Conservation (phyloP, 2,888 invertebrate species). For the Standfussiana lucernea region DNA sequence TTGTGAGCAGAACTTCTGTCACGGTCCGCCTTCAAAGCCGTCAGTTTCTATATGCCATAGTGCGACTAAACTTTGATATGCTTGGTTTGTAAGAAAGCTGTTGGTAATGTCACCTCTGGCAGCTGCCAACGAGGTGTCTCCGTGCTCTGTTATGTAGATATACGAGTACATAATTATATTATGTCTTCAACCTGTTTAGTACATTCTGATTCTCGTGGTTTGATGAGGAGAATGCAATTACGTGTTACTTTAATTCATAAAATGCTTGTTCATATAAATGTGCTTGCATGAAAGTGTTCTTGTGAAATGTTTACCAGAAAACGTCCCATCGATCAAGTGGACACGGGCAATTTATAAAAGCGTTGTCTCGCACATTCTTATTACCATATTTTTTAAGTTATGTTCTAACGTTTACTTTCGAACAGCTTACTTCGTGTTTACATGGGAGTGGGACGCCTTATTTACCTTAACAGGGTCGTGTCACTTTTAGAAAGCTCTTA, state of each 20-base stretch:
- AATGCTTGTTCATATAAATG: conserved; percentile 6
- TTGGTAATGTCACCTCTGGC: background rate
- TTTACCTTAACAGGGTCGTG: conserved; percentile 78
- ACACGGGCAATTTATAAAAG: conserved; percentile 44
- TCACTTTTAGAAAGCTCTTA: conserved; percentile 76
- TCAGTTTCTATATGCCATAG: background rate
- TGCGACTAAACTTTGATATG: background rate
- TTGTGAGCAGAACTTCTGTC: background rate
- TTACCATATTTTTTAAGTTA: conserved; percentile 52
- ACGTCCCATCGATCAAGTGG: conserved; percentile 30
- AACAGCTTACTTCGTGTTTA: conserved; percentile 64
- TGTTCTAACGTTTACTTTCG: conserved; percentile 61
- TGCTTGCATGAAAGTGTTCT: conserved; percentile 10
- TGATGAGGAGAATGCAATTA: background rate
- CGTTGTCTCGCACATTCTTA: conserved; percentile 34
- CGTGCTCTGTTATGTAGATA: background rate
- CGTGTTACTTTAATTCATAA: background rate
- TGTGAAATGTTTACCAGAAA: conserved; percentile 35
- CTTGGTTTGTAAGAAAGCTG: background rate
- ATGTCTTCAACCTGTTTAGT: conserved; percentile 5
- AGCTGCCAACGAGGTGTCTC: background rate
- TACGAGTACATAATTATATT: background rate
- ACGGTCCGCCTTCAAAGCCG: background rate
- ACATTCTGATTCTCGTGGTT: background rate
- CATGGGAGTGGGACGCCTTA: conserved; percentile 62